phyloP scores from a whole-genome alignment of 2,797 vertebrate genomes.

The Orestias chungarensis region DNA sequence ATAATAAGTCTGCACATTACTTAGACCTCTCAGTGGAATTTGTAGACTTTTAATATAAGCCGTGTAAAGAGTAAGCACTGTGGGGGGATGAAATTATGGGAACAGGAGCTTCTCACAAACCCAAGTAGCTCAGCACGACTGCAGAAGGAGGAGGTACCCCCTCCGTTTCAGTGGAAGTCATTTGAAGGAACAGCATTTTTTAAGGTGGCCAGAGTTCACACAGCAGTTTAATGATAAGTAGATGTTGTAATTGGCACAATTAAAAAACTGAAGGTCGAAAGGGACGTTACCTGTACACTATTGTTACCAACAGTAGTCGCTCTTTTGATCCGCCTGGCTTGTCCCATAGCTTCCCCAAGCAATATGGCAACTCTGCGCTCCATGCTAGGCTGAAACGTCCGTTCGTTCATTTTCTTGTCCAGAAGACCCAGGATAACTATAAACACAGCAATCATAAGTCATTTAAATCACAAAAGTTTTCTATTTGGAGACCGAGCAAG shows the following conservation, averaged over 20 bases:
- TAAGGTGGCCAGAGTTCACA: no score
- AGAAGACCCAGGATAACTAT: conserved; percentile 91
- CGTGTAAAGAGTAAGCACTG: neutral
- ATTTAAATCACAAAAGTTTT: neutral
- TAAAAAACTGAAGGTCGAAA: neutral
- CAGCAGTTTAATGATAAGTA: neutral
- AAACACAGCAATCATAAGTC: conserved; percentile 23
- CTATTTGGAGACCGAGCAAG: neutral
- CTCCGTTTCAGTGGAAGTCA: no score
- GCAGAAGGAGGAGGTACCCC: no score
- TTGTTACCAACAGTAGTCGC: conserved; percentile 88
- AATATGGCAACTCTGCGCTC: conserved; percentile 91
- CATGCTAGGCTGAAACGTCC: conserved; percentile 91
- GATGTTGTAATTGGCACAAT: neutral
- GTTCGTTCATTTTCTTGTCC: conserved; percentile 85
- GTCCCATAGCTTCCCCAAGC: conserved; percentile 85
- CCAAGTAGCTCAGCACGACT: neutral
- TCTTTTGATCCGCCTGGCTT: conserved; percentile 84
- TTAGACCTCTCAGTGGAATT: neutral
- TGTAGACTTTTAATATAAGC: neutral
- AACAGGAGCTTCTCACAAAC: no score
- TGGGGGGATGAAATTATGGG: neutral
- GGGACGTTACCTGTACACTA: conserved; percentile 87
- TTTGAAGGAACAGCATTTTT: no score
- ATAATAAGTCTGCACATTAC: neutral